Base-by-base conservation (phyloP, 2,113 vertebrate genomes). In the Cheilinus undulatus region DNA sequence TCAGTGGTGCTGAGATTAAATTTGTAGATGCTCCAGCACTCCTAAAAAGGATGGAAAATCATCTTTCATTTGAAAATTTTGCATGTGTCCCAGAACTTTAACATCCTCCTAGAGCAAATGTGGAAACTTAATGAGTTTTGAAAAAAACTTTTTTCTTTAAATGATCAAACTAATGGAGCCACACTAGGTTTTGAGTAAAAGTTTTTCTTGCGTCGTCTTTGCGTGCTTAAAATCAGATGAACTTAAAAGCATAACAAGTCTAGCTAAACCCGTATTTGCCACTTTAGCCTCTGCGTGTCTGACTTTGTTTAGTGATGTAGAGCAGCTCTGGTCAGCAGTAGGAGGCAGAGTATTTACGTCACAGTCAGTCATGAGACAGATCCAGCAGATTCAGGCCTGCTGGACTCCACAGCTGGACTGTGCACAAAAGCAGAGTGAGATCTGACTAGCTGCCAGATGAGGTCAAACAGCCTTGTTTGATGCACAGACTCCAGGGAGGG, bases 361-460 rank as follows among this genome's bases (percentile, higher is more conserved):
- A 64, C 45, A 14, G 50, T 70, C 15, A 0, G 36, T 50, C 53
- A 7, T 65, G 38, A 62, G 28, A 40, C 60, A 57, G 24, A 26
- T 20, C 23, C 24, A 61, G 43, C 59, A 84, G 53, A 45, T 36
- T 22, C 19, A 52, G 68, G 50, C 26, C 51, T 72, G 72, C 61
- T 71, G 52, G 59, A 63, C 48, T 43, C 36, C 27, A 57, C 27
- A 48, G 66, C 34, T 54, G 56, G 58, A 69, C 42, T 49, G 22
- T 5, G 34, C 27, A 54, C 52, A 65, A 58, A 74, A 46, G 36
- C 66, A 23, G 36, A 57, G 5, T 28, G 12, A 28, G 64, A 36
- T 67, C 32, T 45, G 52, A 69, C 22, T 19, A 22, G 7, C 56
- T 54, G 24, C 53, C 57, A 51, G 23, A 66, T 0, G 7, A 50